Evolutionary conservation across 2,888 invertebrate species (phyloP), one percentile per base, ranked within the genome.

Genomic region (Podabrus alpinus): DNA sequence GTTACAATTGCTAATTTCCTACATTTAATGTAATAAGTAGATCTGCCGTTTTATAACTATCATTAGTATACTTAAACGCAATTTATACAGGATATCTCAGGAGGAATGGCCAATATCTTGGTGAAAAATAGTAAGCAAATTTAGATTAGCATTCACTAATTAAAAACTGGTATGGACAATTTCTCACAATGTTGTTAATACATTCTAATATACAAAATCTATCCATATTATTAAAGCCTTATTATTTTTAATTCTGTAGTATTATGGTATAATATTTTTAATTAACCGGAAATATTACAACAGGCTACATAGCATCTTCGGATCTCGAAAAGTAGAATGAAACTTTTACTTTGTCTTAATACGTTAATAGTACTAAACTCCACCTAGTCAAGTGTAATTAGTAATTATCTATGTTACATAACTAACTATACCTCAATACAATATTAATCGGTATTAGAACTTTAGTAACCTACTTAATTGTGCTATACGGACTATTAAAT

Each of bases 391-490:
- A n/a, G 45, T 45, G 45, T 45, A n/a, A 45, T 45, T 45, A 45
- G 45, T 45, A 45, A 45, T 45, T 45, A 45, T 45, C 45, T 45
- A 45, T 45, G 45, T 45, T 45, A 45, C 45, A 45, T 45, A 45
- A 45, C n/a, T 45, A 7, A 45, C 7, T 45, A 45, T 45, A 10
- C 45, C 45, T 45, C 45, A 45, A n/a, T 45, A 45, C 45, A 45
- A 45, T 45, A 45, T 45, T 45, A 45, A 45, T 45, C 13, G 45
- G 45, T 45, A 45, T n/a, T 45, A 45, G n/a, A n/a, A 45, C 45
- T 45, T 45, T n/a, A 45, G 45, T 45, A 45, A 45, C 45, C 45
- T 45, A 45, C 45, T 45, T 45, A n/a, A 45, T 97, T 94, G 0
- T 95, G 11, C 25, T 11, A n/a, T n/a, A 45, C 15, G 45, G n/a